Conservation (phyloP, 1,140 invertebrate genomes). For the Ceratina japonica region DNA sequence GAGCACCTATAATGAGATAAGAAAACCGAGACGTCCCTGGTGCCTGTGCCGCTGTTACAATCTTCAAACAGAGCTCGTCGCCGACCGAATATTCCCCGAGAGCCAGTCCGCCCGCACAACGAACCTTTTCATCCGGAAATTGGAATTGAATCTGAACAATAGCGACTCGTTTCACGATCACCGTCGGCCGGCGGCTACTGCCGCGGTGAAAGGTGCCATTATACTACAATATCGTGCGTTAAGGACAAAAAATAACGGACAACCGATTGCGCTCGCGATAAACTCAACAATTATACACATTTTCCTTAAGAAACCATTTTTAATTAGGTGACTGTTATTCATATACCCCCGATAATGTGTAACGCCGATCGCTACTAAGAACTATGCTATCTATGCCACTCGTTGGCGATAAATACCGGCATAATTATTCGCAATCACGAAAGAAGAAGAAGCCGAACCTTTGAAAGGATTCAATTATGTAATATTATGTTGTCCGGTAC, state of each 20-base stretch:
- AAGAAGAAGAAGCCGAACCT: too few species aligned
- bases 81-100: too few species aligned
- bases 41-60: too few species aligned
- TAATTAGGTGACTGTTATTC: background rate
- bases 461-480: too few species aligned
- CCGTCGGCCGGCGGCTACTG: background rate
- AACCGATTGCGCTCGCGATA: slow-evolving; percentile 29
- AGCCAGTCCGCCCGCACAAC: background rate
- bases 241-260: slow-evolving; percentile 21
- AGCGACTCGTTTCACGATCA: background rate
- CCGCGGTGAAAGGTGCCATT: slow-evolving; percentile 38
- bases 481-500: too few species aligned
- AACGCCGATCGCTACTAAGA: background rate
- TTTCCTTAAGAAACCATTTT: slow-evolving; percentile 4
- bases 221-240: slow-evolving; percentile 14
- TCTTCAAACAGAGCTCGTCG: too few species aligned
- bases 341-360: background rate
- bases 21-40: background rate
- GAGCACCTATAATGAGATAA: background rate
- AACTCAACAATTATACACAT: slow-evolving; percentile 41
- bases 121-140: background rate
- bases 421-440: too few species aligned
- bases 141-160: background rate
- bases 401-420: too few species aligned
- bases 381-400: too few species aligned